Percentiles rank a stretch among this genome's conserved stretches.
phyloP scores from a whole-genome alignment of 2,113 vertebrate species.

The Hippoglossus stenolepis region DNA sequence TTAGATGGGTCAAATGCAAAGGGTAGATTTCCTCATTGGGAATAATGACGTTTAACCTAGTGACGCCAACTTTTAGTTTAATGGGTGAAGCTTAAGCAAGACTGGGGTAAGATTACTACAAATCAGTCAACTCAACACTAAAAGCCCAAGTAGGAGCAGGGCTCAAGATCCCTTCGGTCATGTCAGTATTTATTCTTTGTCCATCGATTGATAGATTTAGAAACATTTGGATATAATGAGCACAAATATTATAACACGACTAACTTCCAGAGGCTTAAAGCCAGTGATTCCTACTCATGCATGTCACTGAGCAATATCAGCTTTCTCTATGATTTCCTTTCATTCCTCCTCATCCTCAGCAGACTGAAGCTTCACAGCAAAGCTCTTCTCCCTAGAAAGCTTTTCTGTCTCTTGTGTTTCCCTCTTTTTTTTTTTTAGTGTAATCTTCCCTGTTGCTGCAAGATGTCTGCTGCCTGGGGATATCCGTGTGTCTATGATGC shows the following conservation, averaged over 20 bases:
- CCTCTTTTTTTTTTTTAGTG: not conserved
- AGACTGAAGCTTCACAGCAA: conserved; percentile 47
- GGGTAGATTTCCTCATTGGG: not conserved
- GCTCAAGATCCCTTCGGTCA: not conserved
- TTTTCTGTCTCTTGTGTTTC: conserved; percentile 7
- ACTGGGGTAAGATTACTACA: not conserved
- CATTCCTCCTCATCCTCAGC: conserved; percentile 29
- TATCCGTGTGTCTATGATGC: conserved; percentile 43
- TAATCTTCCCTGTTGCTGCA: conserved; percentile 32
- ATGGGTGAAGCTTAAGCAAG: not conserved
- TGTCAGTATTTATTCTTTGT: conserved; percentile 4
- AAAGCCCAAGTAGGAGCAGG: not conserved
- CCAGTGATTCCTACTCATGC: conserved; percentile 45
- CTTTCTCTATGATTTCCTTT: conserved; percentile 43
- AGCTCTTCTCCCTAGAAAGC: conserved; percentile 21
- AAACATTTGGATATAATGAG: not conserved
- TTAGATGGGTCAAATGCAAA: conserved; percentile 9
- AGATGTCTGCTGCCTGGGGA: conserved; percentile 43
- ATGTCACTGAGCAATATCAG: conserved; percentile 44
- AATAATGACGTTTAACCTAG: conserved; percentile 5
- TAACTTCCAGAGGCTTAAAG: conserved; percentile 40
- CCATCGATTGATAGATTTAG: conserved; percentile 7
- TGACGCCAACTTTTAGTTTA: not conserved
- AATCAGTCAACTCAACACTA: not conserved
- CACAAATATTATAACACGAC: conserved; percentile 25